Conservation (phyloP, 2,797 vertebrate genomes). For the Masticophis lateralis region DNA sequence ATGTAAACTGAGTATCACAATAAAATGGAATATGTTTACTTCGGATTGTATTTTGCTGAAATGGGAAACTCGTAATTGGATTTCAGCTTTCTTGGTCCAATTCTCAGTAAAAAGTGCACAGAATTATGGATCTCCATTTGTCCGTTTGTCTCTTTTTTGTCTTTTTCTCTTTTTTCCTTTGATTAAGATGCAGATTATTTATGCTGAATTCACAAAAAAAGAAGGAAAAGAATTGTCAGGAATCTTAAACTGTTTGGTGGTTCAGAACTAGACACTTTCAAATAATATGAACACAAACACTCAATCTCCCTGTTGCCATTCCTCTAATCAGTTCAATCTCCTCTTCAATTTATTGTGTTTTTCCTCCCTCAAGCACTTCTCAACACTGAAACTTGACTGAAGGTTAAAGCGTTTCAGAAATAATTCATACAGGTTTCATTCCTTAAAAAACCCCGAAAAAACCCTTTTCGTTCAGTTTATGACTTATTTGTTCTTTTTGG, state of each 20-base stretch:
- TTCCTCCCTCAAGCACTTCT: background rate
- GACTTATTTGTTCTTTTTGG: background rate
- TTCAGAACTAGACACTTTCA: slow-evolving; percentile 21
- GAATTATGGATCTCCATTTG: background rate
- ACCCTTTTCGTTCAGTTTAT: slow-evolving; percentile 23
- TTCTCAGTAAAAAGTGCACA: background rate
- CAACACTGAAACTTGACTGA: slow-evolving; percentile 12
- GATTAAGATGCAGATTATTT: background rate
- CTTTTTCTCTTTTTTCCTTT: background rate
- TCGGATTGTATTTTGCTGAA: background rate
- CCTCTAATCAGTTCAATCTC: slow-evolving; percentile 10
- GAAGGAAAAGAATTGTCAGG: background rate
- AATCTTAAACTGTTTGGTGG: background rate
- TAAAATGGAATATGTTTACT: background rate
- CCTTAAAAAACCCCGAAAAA: background rate
- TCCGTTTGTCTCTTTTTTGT: background rate
- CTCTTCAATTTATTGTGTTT: slow-evolving; percentile 20
- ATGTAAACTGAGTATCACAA: background rate
- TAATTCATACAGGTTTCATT: slow-evolving; percentile 18
- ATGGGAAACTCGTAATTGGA: background rate
- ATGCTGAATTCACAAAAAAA: background rate
- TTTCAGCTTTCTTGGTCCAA: background rate
- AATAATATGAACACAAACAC: slow-evolving; percentile 16
- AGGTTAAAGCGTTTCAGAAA: slow-evolving; percentile 27
- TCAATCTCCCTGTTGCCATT: slow-evolving; percentile 30